Percentiles rank a stretch among this genome's conserved stretches.
Conservation (phyloP, 2,888 invertebrate species). For the Stramonita haemastoma region DNA sequence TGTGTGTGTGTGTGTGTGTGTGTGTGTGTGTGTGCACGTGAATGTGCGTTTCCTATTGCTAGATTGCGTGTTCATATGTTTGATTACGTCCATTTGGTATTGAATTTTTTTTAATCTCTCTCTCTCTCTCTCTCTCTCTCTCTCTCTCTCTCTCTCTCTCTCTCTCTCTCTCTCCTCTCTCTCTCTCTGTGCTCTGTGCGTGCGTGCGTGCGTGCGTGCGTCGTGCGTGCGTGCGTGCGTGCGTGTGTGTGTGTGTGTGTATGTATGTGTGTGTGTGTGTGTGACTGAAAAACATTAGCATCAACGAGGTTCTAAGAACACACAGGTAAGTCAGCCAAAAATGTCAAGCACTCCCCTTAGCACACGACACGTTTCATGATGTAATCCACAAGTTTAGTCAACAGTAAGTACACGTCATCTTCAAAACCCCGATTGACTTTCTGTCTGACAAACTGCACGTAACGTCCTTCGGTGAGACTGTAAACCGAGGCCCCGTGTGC, state of each 20-base stretch:
- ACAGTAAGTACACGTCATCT: too few relatives aligned
- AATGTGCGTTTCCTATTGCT: neutral
- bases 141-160: neutral
- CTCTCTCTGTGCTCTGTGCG: neutral
- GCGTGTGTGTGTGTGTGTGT: conserved; percentile 15
- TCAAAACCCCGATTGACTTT: too few relatives aligned
- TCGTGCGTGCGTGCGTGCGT: conserved; percentile 23
- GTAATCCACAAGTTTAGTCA: too few relatives aligned
- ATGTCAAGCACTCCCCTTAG: too few relatives aligned
- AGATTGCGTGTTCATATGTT: neutral
- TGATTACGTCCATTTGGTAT: neutral
- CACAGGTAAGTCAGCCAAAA: too few relatives aligned
- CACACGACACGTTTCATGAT: too few relatives aligned
- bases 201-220: conserved; percentile 21
- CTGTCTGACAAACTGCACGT: too few relatives aligned
- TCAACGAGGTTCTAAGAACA: too few relatives aligned
- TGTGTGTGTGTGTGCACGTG: neutral
- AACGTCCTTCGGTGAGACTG: too few relatives aligned
- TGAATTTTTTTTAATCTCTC: neutral
- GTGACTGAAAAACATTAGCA: too few relatives aligned
- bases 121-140: neutral
- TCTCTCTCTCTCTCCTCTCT: neutral
- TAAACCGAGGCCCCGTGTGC: too few relatives aligned
- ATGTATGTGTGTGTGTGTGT: conserved; percentile 9
- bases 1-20: too few relatives aligned